Base-by-base conservation (phyloP, 2,113 vertebrate genomes). In the Penelope pileata region DNA sequence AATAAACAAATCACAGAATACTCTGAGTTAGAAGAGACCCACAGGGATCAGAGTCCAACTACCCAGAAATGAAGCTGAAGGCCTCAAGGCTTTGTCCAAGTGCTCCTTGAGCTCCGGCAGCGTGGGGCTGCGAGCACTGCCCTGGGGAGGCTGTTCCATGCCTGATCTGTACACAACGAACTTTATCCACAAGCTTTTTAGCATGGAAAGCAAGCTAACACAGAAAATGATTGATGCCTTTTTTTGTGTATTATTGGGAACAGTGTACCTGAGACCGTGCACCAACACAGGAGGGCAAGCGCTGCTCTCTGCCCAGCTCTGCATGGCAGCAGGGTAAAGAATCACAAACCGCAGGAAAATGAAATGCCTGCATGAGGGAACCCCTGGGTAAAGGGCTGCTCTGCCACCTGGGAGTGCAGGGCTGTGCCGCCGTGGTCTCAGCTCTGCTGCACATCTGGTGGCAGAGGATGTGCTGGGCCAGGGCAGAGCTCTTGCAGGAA, bases 271-370 rank as follows among this genome's bases (percentile, higher is more conserved):
- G 36, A 12, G 32, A 24, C 50, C 51, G 30, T 7, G 2, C 58
- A 56, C 7, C 36, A 18, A 21, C 23, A 36, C 5, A 34, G 48
- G 16, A 45, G 43, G 40, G 9, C 34, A 34, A 27, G 27, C 15
- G 1, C 4, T 12, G 14, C 21, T 32, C 26, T 3, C 18, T 32
- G 64, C 56, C 12, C 22, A 24, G 58, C 32, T 72, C 36, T 13
- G 22, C 0, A 0, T 3, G 15, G 45, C 40, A 23, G 38, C 5
- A 56, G 26, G 22, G 8, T 0, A 1, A 16, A 85, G 18, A 27
- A 14, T 2, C 21, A 11, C 14, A 10, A 2, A 23, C 58, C 63
- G 21, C 12, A 54, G 51, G 36, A 58, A 48, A 24, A 26, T 2
- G 1, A 6, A 26, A 4, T 68, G 6, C 18, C 58, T 2, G 6